These are phyloP conservation scores for Asarcornis scutulata DNA, from an alignment of 2,113 vertebrate species.

Conservation along the genomic window DNA sequence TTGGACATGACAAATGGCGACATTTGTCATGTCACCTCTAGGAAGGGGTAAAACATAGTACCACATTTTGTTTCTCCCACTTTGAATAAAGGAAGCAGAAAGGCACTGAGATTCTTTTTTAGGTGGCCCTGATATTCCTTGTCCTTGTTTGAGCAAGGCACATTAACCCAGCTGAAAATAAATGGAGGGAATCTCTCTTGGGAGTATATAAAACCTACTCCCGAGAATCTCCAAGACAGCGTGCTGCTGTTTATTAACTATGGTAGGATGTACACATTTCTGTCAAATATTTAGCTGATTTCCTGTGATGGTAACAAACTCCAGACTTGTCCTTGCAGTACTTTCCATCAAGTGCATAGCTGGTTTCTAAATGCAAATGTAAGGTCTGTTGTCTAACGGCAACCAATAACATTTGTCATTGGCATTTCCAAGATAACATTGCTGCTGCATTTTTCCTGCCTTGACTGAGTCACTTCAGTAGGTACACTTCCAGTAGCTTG, in stretches of 20 bases:
- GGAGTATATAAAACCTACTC: background rate
- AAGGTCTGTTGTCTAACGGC: background rate
- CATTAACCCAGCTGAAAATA: background rate
- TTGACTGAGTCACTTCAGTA: background rate
- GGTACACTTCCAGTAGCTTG: background rate
- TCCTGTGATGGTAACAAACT: background rate
- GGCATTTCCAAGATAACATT: background rate
- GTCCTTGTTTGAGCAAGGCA: background rate
- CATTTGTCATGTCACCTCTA: background rate
- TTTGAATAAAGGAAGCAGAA: background rate
- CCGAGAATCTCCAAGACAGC: background rate
- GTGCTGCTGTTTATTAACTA: background rate
- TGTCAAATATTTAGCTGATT: background rate
- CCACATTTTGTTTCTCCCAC: background rate
- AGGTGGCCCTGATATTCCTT: background rate
- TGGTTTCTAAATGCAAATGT: background rate
- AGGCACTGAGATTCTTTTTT: background rate
- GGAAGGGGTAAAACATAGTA: background rate
- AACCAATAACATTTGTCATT: background rate
- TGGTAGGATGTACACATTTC: background rate
- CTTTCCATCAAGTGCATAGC: background rate
- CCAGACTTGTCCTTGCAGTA: background rate
- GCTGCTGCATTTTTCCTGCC: background rate
- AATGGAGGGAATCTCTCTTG: background rate
- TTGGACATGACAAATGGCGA: background rate